These are phyloP conservation scores for Pegoplata infirma DNA, from an alignment of 2,888 invertebrate genomes.

Conservation along the genomic window DNA sequence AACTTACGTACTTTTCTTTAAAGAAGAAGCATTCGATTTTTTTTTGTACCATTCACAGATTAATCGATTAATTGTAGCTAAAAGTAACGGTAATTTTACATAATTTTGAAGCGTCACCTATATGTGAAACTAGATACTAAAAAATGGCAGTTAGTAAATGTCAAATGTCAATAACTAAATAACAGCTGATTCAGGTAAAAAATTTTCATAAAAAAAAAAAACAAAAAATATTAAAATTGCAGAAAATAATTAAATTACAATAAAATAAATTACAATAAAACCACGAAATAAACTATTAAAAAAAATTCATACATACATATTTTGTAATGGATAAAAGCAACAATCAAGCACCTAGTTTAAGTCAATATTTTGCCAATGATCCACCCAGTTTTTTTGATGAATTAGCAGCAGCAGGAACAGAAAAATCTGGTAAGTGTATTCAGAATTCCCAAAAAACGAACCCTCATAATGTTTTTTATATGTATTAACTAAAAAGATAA, in stretches of 20 bases:
- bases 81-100: no score
- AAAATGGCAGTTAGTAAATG: no score
- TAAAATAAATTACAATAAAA: not conserved
- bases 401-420: slow-evolving; percentile 64
- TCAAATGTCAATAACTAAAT: no score
- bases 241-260: not conserved
- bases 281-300: not conserved
- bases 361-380: slow-evolving; percentile 78
- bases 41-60: no score
- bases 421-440: slow-evolving; percentile 27
- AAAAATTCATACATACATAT: not conserved
- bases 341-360: slow-evolving; percentile 65
- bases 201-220: no score
- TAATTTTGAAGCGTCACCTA: no score
- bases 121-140: no score
- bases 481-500: not conserved
- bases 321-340: slow-evolving; percentile 46
- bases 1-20: no score
- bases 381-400: slow-evolving; percentile 78
- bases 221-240: not conserved
- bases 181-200: no score
- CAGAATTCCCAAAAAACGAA: not conserved
- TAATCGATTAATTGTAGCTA: no score
- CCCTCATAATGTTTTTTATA: not conserved
- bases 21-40: no score